phyloP scores from a whole-genome alignment of 1,140 invertebrate genomes.

The Drosophila subpulchrella region DNA sequence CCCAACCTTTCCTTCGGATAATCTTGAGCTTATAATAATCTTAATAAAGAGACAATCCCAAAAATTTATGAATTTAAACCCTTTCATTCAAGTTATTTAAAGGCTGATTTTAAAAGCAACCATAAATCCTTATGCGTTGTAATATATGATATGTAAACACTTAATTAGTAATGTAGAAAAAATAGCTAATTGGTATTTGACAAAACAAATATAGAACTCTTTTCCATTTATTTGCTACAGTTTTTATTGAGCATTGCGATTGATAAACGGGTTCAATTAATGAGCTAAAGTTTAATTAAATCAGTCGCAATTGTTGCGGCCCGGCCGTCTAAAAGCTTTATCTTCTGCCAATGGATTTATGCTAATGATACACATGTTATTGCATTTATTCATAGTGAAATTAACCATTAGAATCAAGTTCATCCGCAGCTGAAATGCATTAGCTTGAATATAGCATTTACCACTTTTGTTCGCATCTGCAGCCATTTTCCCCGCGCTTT shows the following conservation, averaged over 20 bases:
- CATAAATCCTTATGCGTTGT: no score
- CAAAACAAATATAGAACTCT: not conserved
- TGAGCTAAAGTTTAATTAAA: slow-evolving; percentile 12
- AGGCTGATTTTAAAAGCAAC: no score
- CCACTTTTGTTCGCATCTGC: slow-evolving; percentile 23
- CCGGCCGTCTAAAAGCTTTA: slow-evolving; percentile 1
- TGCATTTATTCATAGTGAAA: slow-evolving; percentile 3
- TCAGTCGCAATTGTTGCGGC: not conserved
- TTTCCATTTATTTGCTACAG: not conserved
- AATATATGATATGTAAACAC: no score
- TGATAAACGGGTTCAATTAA: slow-evolving; percentile 5
- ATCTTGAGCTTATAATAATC: no score
- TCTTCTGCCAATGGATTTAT: slow-evolving; percentile 4
- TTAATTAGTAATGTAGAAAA: not conserved
- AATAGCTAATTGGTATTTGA: not conserved
- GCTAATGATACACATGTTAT: slow-evolving; percentile 14
- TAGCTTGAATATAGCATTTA: slow-evolving; percentile 8
- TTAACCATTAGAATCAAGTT: slow-evolving; percentile 33
- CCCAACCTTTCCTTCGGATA: no score
- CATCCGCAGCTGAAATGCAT: slow-evolving; percentile 20
- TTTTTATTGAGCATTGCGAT: not conserved
- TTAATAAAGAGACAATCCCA: no score
- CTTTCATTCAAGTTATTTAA: no score
- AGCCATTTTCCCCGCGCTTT: slow-evolving; percentile 10
- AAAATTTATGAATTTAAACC: no score